phyloP scores from a whole-genome alignment of 2,797 vertebrate species.

The Rhinoraja longicauda region DNA sequence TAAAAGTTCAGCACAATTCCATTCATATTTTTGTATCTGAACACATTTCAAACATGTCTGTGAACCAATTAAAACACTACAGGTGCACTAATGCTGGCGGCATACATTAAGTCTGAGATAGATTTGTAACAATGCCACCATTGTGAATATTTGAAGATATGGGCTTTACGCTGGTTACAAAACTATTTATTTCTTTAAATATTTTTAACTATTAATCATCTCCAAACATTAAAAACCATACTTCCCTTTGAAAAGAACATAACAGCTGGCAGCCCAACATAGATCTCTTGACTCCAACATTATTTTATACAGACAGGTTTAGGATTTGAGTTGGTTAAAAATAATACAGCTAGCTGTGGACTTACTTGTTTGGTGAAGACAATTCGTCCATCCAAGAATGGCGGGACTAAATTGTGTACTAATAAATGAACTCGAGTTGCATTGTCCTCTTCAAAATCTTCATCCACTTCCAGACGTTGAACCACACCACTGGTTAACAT shows the following conservation, averaged over 20 bases:
- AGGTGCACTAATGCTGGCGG: neutral
- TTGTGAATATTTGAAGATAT: neutral
- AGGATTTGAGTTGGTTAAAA: neutral
- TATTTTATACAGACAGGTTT: neutral
- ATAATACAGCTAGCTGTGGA: neutral
- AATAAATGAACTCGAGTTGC: slow-evolving; percentile 91
- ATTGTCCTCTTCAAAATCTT: slow-evolving; percentile 97
- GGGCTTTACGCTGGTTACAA: neutral
- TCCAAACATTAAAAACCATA: neutral
- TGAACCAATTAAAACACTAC: neutral
- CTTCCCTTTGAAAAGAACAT: neutral
- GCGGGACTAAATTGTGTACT: slow-evolving; percentile 93
- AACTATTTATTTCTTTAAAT: neutral
- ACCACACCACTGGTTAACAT: slow-evolving; percentile 98
- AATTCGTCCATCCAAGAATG: slow-evolving; percentile 93
- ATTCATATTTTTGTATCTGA: neutral
- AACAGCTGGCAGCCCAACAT: neutral
- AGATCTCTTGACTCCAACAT: neutral
- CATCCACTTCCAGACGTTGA: slow-evolving; percentile 90
- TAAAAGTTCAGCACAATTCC: neutral
- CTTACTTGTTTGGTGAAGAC: slow-evolving; percentile 97
- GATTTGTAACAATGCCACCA: neutral
- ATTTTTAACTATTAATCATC: neutral
- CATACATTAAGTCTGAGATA: neutral
- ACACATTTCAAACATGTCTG: neutral